These are phyloP conservation scores for Panulirus ornatus DNA, from an alignment of 1,140 invertebrate species.

Conservation along the genomic window DNA sequence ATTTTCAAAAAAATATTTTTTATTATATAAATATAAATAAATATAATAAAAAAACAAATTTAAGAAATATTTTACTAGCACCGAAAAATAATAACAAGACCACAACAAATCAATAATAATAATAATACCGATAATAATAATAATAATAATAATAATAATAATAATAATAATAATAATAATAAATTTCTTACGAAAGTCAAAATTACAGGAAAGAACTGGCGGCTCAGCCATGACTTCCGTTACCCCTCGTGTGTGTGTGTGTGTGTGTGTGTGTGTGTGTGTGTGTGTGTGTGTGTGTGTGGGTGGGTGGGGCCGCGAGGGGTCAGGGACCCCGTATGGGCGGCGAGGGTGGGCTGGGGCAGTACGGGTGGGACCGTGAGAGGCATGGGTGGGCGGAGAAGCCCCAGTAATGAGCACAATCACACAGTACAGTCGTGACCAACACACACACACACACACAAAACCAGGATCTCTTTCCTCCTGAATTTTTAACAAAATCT, in stretches of 20 bases:
- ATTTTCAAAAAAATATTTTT: background rate
- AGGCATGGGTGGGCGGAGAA: background rate
- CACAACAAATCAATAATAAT: background rate
- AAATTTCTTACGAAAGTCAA: no score
- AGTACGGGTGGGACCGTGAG: background rate
- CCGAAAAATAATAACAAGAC: background rate
- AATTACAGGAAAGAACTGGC: no score
- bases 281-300: no score
- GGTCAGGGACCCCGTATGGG: background rate
- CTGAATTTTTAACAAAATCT: no score
- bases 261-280: no score
- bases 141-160: slow-evolving; percentile 5
- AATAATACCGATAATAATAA: slow-evolving; percentile 1
- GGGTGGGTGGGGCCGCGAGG: background rate
- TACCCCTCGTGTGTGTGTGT: no score
- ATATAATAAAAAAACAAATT: background rate
- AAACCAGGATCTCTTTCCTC: no score
- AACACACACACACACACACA: background rate
- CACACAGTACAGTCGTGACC: slow-evolving; percentile 5
- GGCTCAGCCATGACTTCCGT: no score
- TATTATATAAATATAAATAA: background rate
- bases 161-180: no score
- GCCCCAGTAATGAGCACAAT: background rate
- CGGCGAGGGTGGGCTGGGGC: no score
- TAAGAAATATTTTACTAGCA: background rate